Conservation (phyloP, 2,888 invertebrate genomes). For the Hydrotaea cyrtoneurina region DNA sequence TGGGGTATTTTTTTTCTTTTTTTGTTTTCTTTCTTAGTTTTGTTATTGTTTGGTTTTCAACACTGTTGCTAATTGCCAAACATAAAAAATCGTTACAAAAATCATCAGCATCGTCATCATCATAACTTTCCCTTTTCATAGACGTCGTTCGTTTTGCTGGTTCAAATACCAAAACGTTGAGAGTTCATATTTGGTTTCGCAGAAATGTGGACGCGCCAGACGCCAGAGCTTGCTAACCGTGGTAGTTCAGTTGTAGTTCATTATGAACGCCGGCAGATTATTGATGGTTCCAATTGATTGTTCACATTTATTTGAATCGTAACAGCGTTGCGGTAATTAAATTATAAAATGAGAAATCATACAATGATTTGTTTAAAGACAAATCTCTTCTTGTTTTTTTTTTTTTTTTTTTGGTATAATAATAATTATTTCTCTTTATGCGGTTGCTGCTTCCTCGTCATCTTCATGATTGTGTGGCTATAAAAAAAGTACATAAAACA, state of each 20-base stretch:
- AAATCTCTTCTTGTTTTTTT: neutral
- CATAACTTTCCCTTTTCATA: slow-evolving; percentile 66
- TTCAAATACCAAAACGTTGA: neutral
- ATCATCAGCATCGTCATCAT: slow-evolving; percentile 19
- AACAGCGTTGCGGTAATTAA: slow-evolving; percentile 21
- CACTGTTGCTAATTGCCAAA: slow-evolving; percentile 55
- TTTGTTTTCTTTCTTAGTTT: neutral
- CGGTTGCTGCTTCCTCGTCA: neutral
- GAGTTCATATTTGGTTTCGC: slow-evolving; percentile 5
- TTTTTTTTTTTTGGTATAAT: neutral
- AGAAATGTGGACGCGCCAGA: neutral
- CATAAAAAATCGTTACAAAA: slow-evolving; percentile 35
- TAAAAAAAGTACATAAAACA: no score
- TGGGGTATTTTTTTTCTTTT: neutral
- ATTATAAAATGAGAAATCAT: slow-evolving; percentile 6
- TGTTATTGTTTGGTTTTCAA: slow-evolving; percentile 14
- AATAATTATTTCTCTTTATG: neutral
- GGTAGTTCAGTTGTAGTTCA: neutral
- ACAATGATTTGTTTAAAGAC: neutral
- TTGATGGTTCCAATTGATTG: slow-evolving; percentile 32
- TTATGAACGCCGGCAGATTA: neutral
- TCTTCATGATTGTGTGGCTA: neutral
- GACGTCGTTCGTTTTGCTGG: neutral
- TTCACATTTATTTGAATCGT: slow-evolving; percentile 30
- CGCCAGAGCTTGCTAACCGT: neutral